Base-by-base conservation (phyloP, 2,888 invertebrate species). In the Dicycla oo region DNA sequence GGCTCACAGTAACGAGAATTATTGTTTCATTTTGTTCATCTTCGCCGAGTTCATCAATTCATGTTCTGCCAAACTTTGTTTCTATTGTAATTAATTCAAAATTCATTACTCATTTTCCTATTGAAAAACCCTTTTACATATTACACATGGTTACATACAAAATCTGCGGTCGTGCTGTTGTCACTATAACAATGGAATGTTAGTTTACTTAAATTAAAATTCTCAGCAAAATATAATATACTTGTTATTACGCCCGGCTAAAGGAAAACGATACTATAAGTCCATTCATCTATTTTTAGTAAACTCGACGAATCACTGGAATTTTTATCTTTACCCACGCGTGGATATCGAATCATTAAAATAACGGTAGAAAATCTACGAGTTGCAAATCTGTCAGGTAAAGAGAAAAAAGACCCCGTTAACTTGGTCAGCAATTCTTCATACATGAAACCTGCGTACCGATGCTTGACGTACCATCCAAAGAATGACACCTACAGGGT, bases 281-380 rank as follows among this genome's bases (percentile, higher is more conserved):
- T 65, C 54, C 73, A 82, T 80, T 78, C 64, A 73, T 56, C 49
- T 82, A 79, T 83, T 65, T 83, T 73, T 83, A 80, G 49, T 45
- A 18, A 18, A 51, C 26, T 54, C 23, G 34, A 51, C 83, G 73
- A 79, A 58, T 80, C 83, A 80, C 18, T 51, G 57, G 74, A 67
- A 26, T 61, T 77, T 82, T 72, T 47, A 53, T 40, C 58, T 62
- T 69, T 73, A 78, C 63, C 54, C 45, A 60, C 38, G 62, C 49
- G 49, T 49, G 43, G 4, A 38, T 30, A n/a, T 54, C 30, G n/a
- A 53, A 66, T 58, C 40, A 58, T 80, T 80, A 61, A 51, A n/a
- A 49, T 43, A 53, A 34, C 18, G 13, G 5, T 15, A 43, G 5
- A 20, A 49, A 43, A 20, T 26, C 7, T 7, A 3, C 7, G 38